Conservation (phyloP, 2,888 invertebrate genomes). For the Ochlodes sylvanus region DNA sequence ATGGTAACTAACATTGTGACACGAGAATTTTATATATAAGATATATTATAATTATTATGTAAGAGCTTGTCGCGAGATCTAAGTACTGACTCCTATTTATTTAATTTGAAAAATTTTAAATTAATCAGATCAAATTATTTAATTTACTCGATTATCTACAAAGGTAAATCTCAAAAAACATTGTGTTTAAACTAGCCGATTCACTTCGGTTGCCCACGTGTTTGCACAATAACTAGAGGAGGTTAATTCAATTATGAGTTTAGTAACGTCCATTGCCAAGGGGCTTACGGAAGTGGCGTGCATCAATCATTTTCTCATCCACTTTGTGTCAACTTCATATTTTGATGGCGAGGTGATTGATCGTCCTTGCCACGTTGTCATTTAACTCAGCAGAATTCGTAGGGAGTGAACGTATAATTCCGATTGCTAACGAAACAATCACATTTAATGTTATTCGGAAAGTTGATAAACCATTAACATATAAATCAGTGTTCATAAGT, state of each 20-base stretch:
- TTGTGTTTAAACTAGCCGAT: constrained; percentile 8
- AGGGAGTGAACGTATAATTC: constrained; percentile 20
- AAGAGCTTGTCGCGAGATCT: too few species aligned
- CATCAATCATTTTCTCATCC: constrained; percentile 83
- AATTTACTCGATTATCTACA: too few species aligned
- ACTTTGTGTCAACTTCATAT: constrained; percentile 82
- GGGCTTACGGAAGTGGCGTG: constrained; percentile 62
- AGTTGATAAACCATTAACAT: constrained; percentile 54
- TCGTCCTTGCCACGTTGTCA: constrained; percentile 61
- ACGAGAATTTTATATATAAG: too few species aligned
- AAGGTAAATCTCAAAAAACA: too few species aligned
- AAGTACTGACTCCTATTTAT: too few species aligned
- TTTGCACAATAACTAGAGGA: constrained; percentile 32
- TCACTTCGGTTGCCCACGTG: constrained; percentile 17
- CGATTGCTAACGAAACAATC: constrained; percentile 38
- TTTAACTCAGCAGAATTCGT: constrained; percentile 44
- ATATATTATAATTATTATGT: too few species aligned
- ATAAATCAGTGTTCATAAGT: constrained; percentile 69
- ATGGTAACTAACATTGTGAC: too few species aligned
- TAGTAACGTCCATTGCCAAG: constrained; percentile 57
- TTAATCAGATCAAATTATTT: too few species aligned
- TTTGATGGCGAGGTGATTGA: constrained; percentile 80
- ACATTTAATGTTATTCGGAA: constrained; percentile 31
- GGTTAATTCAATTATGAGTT: constrained; percentile 59
- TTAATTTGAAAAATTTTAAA: too few species aligned